Evolutionary conservation across 92 coral and sea anemone species (phyloP).

Genomic region (Zoanthus sansibaricus): DNA sequence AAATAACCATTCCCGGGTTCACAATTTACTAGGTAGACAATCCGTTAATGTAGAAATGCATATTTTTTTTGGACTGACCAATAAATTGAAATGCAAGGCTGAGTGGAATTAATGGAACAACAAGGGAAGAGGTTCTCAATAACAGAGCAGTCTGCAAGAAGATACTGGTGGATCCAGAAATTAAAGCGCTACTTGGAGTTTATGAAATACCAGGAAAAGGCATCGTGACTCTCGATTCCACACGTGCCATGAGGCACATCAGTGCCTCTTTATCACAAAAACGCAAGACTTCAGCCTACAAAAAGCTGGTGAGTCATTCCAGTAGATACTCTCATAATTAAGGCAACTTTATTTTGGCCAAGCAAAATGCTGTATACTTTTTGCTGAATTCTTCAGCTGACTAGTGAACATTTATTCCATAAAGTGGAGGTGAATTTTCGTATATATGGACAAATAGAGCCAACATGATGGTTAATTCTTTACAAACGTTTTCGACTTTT

Average conservation of each 20-base stretch:
- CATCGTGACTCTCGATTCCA: slow-evolving; percentile 19
- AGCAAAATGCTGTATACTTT: slow-evolving; percentile 16
- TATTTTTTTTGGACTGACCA: too few relatives aligned
- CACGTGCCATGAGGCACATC: slow-evolving; percentile 23
- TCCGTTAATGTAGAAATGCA: too few relatives aligned
- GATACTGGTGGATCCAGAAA: slow-evolving; percentile 16
- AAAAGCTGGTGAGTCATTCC: slow-evolving; percentile 31
- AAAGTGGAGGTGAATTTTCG: neutral
- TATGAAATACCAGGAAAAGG: slow-evolving; percentile 30
- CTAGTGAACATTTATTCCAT: slow-evolving; percentile 20
- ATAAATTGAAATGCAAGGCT: slow-evolving; percentile 12
- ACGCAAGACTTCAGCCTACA: slow-evolving; percentile 13
- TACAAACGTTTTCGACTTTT: too few relatives aligned
- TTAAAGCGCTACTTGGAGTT: slow-evolving; percentile 24
- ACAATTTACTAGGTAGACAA: too few relatives aligned
- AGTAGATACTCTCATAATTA: slow-evolving; percentile 5
- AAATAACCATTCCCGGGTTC: too few relatives aligned
- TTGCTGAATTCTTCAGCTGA: slow-evolving; percentile 8
- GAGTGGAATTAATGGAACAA: slow-evolving; percentile 11
- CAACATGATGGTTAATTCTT: too few relatives aligned
- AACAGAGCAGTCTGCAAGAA: slow-evolving; percentile 32
- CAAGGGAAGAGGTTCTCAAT: slow-evolving; percentile 26
- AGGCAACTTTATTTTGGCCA: slow-evolving; percentile 14
- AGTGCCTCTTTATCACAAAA: slow-evolving; percentile 13
- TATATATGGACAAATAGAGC: neutral